These are phyloP conservation scores for Lomographa bimaculata DNA, from an alignment of 2,888 invertebrate species.

Conservation along the genomic window DNA sequence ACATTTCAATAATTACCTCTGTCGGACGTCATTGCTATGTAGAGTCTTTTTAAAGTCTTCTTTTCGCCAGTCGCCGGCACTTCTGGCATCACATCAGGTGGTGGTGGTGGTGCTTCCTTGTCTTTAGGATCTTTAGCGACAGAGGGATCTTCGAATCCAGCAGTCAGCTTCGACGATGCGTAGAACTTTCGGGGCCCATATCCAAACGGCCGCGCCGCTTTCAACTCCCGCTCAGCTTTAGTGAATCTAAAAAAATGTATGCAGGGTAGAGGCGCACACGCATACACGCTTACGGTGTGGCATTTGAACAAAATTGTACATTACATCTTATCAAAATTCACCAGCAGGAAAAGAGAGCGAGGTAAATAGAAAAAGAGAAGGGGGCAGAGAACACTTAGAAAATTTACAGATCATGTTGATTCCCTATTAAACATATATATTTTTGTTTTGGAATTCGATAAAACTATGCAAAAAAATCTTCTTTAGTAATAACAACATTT, in stretches of 20 bases:
- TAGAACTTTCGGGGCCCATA: constrained; percentile 88
- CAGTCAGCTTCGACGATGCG: constrained; percentile 59
- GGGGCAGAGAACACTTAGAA: too few species aligned
- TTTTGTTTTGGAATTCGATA: too few species aligned
- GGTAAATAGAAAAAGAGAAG: too few species aligned
- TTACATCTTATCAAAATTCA: too few species aligned
- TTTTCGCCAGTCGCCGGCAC: constrained; percentile 45
- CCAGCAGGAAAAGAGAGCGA: too few species aligned
- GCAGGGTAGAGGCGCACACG: too few species aligned
- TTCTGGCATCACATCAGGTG: constrained; percentile 73
- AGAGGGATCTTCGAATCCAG: constrained; percentile 42
- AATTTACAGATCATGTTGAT: too few species aligned
- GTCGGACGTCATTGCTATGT: constrained; percentile 89
- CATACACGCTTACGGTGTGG: too few species aligned
- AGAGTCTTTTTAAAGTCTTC: constrained; percentile 61
- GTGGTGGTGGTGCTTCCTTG: constrained; percentile 74
- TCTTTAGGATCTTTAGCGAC: constrained; percentile 10
- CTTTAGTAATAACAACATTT: too few species aligned
- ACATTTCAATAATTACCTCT: constrained; percentile 62
- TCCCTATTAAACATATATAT: too few species aligned
- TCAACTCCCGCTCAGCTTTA: constrained; percentile 88
- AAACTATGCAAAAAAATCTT: too few species aligned
- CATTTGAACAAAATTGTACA: too few species aligned
- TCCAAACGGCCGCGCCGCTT: constrained; percentile 88
- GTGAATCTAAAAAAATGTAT: constrained; percentile 88